Evolutionary conservation across 2,113 vertebrate species (phyloP).

Genomic region (Cyanoderma ruficeps): DNA sequence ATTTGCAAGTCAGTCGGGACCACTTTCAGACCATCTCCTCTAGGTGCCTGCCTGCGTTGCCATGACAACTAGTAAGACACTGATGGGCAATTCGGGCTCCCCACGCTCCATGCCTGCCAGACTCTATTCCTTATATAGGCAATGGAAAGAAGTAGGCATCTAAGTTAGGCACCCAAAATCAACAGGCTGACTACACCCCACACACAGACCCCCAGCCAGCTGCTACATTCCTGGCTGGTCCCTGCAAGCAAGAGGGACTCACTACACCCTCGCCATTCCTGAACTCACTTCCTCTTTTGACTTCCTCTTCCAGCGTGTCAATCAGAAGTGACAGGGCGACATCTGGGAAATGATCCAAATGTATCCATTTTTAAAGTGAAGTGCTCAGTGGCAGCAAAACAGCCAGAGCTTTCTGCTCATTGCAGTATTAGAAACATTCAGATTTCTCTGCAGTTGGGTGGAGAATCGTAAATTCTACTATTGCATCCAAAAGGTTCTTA

Average conservation of each 20-base stretch:
- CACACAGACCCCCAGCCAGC: slow-evolving; percentile 33
- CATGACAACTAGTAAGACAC: slow-evolving; percentile 40
- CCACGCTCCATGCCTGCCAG: slow-evolving; percentile 32
- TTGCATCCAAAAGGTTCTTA: background rate
- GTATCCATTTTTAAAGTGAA: background rate
- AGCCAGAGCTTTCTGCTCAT: slow-evolving; percentile 5
- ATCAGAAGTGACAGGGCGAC: slow-evolving; percentile 45
- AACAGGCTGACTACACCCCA: slow-evolving; percentile 21
- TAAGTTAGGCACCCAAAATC: slow-evolving; percentile 29
- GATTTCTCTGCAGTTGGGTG: background rate
- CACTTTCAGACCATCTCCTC: slow-evolving; percentile 8
- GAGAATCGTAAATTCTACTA: background rate
- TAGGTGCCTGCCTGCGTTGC: slow-evolving; percentile 14
- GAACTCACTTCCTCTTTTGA: background rate
- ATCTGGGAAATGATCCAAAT: slow-evolving; percentile 46
- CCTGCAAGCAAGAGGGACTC: background rate
- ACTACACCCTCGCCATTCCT: background rate
- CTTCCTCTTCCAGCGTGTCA: slow-evolving; percentile 59
- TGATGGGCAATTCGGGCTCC: slow-evolving; percentile 49
- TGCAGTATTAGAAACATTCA: background rate
- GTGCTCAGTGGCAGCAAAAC: background rate
- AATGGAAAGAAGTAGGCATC: slow-evolving; percentile 16
- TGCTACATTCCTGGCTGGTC: slow-evolving; percentile 14
- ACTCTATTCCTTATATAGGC: slow-evolving; percentile 57
- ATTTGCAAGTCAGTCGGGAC: background rate